A percentile compares a stretch with the other conserved stretches of the same genome.
Conservation (phyloP, 2,113 vertebrate genomes). For the Larimichthys polyactis region DNA sequence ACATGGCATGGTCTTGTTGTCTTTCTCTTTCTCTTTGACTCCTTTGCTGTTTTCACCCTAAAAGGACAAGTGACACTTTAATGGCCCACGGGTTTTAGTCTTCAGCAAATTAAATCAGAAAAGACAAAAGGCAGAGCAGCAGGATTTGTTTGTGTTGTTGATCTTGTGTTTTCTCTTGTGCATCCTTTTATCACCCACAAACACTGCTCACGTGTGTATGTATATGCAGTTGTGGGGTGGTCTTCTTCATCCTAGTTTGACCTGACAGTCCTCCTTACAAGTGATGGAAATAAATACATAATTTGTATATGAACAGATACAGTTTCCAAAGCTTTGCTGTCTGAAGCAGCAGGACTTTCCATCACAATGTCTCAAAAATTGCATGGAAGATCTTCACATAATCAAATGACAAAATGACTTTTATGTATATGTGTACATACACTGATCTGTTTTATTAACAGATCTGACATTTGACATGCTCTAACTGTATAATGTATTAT, state of each 20-base stretch:
- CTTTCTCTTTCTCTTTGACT: not conserved
- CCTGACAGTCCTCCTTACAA: not conserved
- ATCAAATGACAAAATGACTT: no score
- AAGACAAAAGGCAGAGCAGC: not conserved
- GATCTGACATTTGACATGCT: not conserved
- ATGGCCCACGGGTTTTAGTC: not conserved
- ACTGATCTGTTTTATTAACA: not conserved
- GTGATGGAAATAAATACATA: not conserved
- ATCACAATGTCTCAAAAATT: not conserved
- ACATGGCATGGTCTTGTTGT: not conserved
- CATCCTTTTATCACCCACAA: not conserved
- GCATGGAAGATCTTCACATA: not conserved
- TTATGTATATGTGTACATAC: not conserved
- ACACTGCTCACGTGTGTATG: not conserved
- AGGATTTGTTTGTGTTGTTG: not conserved
- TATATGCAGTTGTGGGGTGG: not conserved
- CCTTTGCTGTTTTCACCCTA: not conserved
- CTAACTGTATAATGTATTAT: not conserved
- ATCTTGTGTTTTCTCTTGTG: not conserved
- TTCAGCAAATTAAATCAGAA: slow-evolving; percentile 1
- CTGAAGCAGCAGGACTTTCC: not conserved
- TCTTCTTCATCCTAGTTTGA: not conserved
- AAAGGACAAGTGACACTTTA: slow-evolving; percentile 8
- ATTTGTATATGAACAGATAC: not conserved
- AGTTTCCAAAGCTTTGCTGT: no score